A percentile compares a stretch with the other conserved stretches of the same genome.
Evolutionary conservation across 1,140 invertebrate species (phyloP).

Genomic region (Trachymyrmex septentrionalis): DNA sequence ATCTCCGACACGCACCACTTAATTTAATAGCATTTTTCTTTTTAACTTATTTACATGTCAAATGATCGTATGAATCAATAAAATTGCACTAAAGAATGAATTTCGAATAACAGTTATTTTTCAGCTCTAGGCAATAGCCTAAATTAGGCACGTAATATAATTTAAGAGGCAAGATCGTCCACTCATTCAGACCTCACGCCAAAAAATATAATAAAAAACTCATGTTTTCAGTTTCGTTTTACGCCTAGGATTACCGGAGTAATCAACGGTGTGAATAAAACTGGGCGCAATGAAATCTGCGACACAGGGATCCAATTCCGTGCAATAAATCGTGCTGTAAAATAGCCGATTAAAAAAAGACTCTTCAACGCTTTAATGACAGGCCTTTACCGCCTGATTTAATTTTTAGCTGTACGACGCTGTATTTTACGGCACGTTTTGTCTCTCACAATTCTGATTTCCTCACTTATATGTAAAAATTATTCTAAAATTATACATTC

Average conservation of each 20-base stretch:
- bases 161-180: conserved; percentile 21
- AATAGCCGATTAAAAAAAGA: conserved; percentile 47
- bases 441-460: not conserved
- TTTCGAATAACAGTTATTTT: too few relatives aligned
- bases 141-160: not conserved
- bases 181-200: not conserved
- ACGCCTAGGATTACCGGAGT: not conserved
- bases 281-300: conserved; percentile 9
- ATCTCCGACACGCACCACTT: too few relatives aligned
- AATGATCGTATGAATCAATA: too few relatives aligned
- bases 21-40: too few relatives aligned
- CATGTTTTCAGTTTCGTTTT: conserved; percentile 4
- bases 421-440: not conserved
- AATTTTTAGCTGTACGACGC: conserved; percentile 29
- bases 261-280: conserved; percentile 25
- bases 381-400: conserved; percentile 30
- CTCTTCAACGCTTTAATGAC: conserved; percentile 10
- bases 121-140: too few relatives aligned
- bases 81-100: too few relatives aligned
- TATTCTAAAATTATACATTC: not conserved
- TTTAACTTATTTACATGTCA: too few relatives aligned
- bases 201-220: conserved; percentile 9
- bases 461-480: not conserved
- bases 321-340: conserved; percentile 39
- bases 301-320: not conserved